These are phyloP conservation scores for Ostrea edulis DNA, from an alignment of 1,140 invertebrate genomes.

Conservation along the genomic window DNA sequence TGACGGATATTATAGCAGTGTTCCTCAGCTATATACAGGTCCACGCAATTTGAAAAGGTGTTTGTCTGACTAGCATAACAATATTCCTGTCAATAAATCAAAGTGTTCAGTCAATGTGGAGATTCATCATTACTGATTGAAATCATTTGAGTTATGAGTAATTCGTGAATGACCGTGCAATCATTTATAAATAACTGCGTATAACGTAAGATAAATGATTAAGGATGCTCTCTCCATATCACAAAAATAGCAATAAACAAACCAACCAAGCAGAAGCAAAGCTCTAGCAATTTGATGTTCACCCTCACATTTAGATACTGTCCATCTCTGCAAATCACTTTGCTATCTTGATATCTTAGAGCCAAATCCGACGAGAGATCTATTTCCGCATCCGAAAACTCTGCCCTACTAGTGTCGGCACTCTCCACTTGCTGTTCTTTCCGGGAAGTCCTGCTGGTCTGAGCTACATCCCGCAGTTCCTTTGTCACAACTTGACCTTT, in stretches of 20 bases:
- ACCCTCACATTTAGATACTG: not conserved
- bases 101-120: too few species aligned
- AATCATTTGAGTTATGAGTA: too few species aligned
- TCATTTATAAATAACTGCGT: too few species aligned
- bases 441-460: not conserved
- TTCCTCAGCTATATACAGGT: too few species aligned
- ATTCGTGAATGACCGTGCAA: too few species aligned
- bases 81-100: too few species aligned
- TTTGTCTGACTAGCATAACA: too few species aligned
- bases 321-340: not conserved
- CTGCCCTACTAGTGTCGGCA: not conserved
- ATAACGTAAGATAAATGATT: too few species aligned
- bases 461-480: not conserved
- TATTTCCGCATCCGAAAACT: constrained; percentile 4
- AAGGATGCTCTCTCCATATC: not conserved
- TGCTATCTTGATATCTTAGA: not conserved
- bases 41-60: too few species aligned
- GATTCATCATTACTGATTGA: too few species aligned
- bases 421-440: not conserved
- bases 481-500: not conserved
- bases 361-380: not conserved
- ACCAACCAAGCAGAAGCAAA: not conserved
- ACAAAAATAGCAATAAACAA: not conserved
- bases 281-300: not conserved
- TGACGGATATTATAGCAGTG: too few species aligned